Conservation (phyloP, 2,113 vertebrate genomes). For the Spea multiplicata region DNA sequence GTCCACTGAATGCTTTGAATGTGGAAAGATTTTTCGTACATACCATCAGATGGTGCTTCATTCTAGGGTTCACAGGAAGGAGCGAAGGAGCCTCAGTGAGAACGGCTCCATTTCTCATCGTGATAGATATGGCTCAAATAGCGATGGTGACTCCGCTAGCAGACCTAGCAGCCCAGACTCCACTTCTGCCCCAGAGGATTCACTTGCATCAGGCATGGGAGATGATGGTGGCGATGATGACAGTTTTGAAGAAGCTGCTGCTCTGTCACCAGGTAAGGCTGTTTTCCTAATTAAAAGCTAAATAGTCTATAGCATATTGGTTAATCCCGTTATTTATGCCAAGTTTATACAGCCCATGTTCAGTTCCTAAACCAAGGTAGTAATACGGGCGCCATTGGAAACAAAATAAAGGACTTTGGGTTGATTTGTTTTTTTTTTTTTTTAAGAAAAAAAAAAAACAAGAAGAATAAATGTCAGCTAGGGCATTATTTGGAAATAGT, state of each 20-base stretch:
- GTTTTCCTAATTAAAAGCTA: not conserved
- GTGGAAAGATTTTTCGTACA: constrained; percentile 92
- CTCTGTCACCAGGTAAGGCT: constrained; percentile 63
- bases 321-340: too few species aligned
- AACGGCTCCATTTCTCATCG: constrained; percentile 58
- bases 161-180: constrained; percentile 83
- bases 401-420: too few species aligned
- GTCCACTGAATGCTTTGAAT: constrained; percentile 88
- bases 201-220: constrained; percentile 70
- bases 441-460: too few species aligned
- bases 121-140: constrained; percentile 74
- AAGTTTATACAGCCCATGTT: too few species aligned
- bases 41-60: constrained; percentile 93
- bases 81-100: constrained; percentile 62
- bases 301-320: too few species aligned
- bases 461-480: too few species aligned
- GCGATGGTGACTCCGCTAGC: constrained; percentile 80
- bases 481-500: too few species aligned
- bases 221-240: constrained; percentile 72
- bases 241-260: constrained; percentile 65
- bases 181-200: constrained; percentile 65
- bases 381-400: too few species aligned
- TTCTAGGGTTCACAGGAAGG: constrained; percentile 83
- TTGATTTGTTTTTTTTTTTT: too few species aligned
- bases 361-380: too few species aligned